Evolutionary conservation across 2,888 invertebrate genomes (phyloP).

Genomic region (Pecten maximus): DNA sequence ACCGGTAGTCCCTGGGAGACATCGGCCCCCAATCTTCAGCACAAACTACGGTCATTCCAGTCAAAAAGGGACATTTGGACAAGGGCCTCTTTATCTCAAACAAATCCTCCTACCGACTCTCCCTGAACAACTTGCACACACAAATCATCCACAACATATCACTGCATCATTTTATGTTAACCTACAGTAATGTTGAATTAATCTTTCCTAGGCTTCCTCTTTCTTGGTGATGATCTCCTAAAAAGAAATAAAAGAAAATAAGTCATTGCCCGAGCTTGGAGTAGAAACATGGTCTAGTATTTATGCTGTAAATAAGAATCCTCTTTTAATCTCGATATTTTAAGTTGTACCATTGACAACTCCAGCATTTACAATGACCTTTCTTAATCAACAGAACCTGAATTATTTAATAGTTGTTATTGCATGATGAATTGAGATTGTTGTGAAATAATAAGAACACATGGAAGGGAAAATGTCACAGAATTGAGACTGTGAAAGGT

Average conservation of each 20-base stretch:
- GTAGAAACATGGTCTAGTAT: too few species aligned
- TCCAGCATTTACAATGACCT: too few species aligned
- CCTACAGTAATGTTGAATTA: conserved; percentile 49
- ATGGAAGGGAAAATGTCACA: too few species aligned
- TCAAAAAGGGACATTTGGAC: neutral
- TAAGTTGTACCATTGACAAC: too few species aligned
- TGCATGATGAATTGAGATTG: too few species aligned
- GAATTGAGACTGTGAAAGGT: too few species aligned
- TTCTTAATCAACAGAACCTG: too few species aligned
- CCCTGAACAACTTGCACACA: neutral
- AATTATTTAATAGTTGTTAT: too few species aligned
- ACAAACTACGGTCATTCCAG: neutral
- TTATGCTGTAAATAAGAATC: too few species aligned
- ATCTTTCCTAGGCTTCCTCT: conserved; percentile 70
- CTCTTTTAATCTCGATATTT: too few species aligned
- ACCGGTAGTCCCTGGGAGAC: neutral
- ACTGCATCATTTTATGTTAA: neutral
- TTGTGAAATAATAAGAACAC: too few species aligned
- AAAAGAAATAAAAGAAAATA: conserved; percentile 35
- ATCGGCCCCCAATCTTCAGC: neutral
- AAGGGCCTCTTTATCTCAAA: neutral
- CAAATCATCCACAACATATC: neutral
- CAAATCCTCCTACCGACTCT: neutral
- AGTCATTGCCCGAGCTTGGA: too few species aligned
- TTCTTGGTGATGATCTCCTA: conserved; percentile 69